Percentiles rank a stretch among this genome's conserved stretches.
Conservation (phyloP, 2,113 vertebrate species). For the Hydropotes inermis region DNA sequence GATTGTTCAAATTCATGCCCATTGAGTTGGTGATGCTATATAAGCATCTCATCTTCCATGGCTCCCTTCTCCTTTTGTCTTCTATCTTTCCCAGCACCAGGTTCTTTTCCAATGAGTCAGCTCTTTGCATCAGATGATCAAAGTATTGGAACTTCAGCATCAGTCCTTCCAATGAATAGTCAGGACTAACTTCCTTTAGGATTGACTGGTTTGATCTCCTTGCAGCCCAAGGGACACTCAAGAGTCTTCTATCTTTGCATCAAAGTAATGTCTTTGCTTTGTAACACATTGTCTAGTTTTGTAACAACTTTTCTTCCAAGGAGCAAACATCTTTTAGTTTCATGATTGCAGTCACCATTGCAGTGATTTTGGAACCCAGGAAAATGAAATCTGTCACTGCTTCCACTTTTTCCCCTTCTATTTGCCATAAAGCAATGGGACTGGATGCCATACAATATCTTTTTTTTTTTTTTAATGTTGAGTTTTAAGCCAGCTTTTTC, state of each 20-base stretch:
- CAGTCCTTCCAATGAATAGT: neutral
- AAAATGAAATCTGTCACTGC: neutral
- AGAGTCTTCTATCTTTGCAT: neutral
- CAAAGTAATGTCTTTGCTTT: neutral
- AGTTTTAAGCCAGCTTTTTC: neutral
- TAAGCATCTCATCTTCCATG: neutral
- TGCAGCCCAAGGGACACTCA: neutral
- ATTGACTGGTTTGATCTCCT: neutral
- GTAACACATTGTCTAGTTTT: neutral
- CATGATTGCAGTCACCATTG: neutral
- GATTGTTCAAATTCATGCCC: neutral
- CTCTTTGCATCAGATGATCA: neutral
- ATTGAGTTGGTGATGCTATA: neutral
- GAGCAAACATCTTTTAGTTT: neutral
- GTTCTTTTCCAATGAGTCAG: neutral
- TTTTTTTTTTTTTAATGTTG: neutral
- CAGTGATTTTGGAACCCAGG: neutral
- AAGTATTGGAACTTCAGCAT: neutral
- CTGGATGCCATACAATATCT: neutral
- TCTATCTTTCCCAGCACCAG: neutral
- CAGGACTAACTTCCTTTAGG: neutral
- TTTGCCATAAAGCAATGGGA: accelerated
- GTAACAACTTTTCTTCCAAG: neutral
- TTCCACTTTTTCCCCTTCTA: neutral
- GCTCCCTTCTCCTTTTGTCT: neutral